Base-by-base conservation (phyloP, 2,797 vertebrate species). In the Poecilia picta region DNA sequence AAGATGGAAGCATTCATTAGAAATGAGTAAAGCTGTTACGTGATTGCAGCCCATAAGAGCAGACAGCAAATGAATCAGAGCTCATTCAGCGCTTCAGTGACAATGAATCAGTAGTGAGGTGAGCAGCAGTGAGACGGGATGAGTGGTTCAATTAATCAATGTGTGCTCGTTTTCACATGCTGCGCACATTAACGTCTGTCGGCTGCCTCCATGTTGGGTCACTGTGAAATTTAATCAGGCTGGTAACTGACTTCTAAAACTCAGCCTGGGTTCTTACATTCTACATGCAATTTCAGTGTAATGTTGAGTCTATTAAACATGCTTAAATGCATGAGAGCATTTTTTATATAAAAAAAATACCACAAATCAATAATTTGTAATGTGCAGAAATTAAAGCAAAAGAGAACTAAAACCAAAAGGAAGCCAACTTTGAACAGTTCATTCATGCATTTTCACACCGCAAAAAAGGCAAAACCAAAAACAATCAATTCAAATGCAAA, bases 11-110 rank as follows among this genome's bases (percentile, higher is more conserved):
- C 95, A 95, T 82, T 95, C 87, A 83, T 97, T 96, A 98, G 96
- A 97, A 93, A 93, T 89, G 96, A 93, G 92, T 93, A 94, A 96
- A 94, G 96, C 96, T 96, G 95, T 97, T 97, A 97, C 90, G 96
- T 97, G 95, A 93, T 96, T 87, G 94, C 96, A 96, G 97, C 95
- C 89, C 94, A 89, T 78, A 88, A 94, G 79, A 87, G 83, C 85
- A 91, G 94, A 93, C 82, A 53, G 75, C 82, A 82, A 88, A 89
- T 82, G 0, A 87, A 84, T 86, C 75, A 82, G 45, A 88, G 90
- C 80, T 88, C 79, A 74, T 75, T 86, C 74, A 2, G 68, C 70
- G 75, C n/a, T 80, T 39, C 41, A 70, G 75, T 62, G 41, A 81
- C 31, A 15, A 77, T 70, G 72, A 74, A 80, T 86, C 78, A 82